phyloP scores from a whole-genome alignment of 1,140 invertebrate species.

The Drosophila athabasca region DNA sequence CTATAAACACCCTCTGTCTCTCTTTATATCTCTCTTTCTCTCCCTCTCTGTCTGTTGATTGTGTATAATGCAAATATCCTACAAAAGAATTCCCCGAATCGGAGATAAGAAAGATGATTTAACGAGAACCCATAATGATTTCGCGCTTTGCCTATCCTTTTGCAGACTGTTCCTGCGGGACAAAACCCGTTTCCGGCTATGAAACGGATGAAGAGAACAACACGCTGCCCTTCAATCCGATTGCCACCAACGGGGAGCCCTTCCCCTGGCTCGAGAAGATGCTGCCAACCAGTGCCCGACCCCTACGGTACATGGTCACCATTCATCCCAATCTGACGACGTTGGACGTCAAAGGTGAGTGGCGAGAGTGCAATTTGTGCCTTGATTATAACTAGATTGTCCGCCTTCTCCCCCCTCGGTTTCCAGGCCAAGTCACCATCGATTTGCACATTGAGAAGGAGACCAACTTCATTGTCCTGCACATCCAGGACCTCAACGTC shows the following conservation, averaged over 20 bases:
- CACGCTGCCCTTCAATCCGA: constrained; percentile 86
- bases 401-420: background rate
- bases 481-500: constrained; percentile 95
- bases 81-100: constrained; percentile 24
- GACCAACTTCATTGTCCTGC: constrained; percentile 95
- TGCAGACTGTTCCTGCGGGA: constrained; percentile 89
- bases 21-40: background rate
- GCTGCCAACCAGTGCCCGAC: constrained; percentile 91
- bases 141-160: constrained; percentile 58
- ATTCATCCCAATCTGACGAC: constrained; percentile 97
- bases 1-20: background rate
- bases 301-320: constrained; percentile 93
- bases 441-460: constrained; percentile 92
- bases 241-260: constrained; percentile 90
- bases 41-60: constrained; percentile 54
- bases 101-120: constrained; percentile 12
- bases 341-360: constrained; percentile 91
- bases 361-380: background rate
- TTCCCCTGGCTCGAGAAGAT: constrained; percentile 96
- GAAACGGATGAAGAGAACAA: constrained; percentile 87
- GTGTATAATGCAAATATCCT: constrained; percentile 72
- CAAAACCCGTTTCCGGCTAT: constrained; percentile 87
- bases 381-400: constrained; percentile 43
- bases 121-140: constrained; percentile 28
- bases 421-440: constrained; percentile 91